Base-by-base conservation (phyloP, 2,113 vertebrate species). In the Pterocles burchelli region DNA sequence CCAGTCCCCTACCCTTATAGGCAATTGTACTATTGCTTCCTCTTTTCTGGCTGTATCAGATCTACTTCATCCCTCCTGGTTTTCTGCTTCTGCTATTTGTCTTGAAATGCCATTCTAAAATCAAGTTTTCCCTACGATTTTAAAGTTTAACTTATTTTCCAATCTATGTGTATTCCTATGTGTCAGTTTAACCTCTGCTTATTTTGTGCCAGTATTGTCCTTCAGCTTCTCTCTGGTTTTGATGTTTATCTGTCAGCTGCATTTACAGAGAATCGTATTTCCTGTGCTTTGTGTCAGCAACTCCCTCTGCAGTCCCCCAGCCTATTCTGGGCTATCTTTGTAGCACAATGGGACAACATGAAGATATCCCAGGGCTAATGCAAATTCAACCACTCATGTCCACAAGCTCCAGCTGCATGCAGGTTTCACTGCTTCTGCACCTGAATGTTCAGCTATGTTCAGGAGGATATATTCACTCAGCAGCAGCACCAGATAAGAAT, bases 91-190 rank as follows among this genome's bases (percentile, higher is more conserved):
- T 51, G 19, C 38, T 51, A 5, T 91, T 87, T 91, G 28, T 72
- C 9, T 81, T 92, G 34, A 92, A 85, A 49, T 31, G 13, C 17
- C 70, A 17, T 33, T 81, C 12, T 77, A n/a, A 87, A 93, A 84
- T 58, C 0, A 49, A 0, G 1, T 52, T 58, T 75, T 58, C 3
- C 20, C 13, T 51, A n/a, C 3, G 5, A 57, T 57, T 81, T 75
- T 66, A 14, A 73, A 65, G 5, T 54, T 82, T 51, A 70, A 34
- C 15, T 62, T 61, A 28, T 65, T 76, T 86, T 81, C 14, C 26
- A 70, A 14, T 43, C 49, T 52, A 0, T 51, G 22, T 43, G 8
- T 67, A 46, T 84, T 92, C 17, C 33, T 33, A 11, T 61, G 55
- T 16, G 10, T 61, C 68, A 73, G 8, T 66, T 72, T 74, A 90